Conservation (phyloP, 2,113 vertebrate genomes). For the Pangasianodon gigas region DNA sequence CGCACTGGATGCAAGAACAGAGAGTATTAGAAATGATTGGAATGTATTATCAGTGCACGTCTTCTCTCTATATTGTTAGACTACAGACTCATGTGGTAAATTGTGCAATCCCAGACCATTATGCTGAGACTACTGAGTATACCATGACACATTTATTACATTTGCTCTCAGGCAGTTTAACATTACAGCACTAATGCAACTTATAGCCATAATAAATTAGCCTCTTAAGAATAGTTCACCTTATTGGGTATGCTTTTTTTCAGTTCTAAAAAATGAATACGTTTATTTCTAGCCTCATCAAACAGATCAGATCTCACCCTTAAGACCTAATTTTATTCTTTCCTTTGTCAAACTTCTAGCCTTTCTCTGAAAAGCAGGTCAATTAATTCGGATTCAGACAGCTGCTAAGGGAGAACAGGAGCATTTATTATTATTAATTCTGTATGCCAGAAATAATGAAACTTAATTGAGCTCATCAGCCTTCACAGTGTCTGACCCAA, state of each 20-base stretch:
- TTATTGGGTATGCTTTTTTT: not conserved
- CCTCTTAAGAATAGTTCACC: not conserved
- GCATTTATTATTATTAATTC: slow-evolving; percentile 37
- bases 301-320: not conserved
- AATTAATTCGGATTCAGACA: slow-evolving; percentile 42
- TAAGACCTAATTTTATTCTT: slow-evolving; percentile 48
- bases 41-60: not conserved
- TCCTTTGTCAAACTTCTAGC: slow-evolving; percentile 34
- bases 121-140: not conserved
- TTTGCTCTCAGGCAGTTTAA: not conserved
- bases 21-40: not conserved
- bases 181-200: slow-evolving; percentile 1
- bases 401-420: slow-evolving; percentile 36
- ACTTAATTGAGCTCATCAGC: slow-evolving; percentile 6
- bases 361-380: slow-evolving; percentile 38
- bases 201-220: not conserved
- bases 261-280: not conserved
- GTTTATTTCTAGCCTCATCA: not conserved
- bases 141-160: not conserved
- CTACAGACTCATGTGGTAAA: not conserved
- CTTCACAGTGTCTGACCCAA: not conserved
- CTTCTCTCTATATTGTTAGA: not conserved
- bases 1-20: slow-evolving; percentile 69
- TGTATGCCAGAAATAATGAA: slow-evolving; percentile 33
- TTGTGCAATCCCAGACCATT: not conserved